phyloP scores from a whole-genome alignment of 2,888 invertebrate genomes.

The Lycaena phlaeas region DNA sequence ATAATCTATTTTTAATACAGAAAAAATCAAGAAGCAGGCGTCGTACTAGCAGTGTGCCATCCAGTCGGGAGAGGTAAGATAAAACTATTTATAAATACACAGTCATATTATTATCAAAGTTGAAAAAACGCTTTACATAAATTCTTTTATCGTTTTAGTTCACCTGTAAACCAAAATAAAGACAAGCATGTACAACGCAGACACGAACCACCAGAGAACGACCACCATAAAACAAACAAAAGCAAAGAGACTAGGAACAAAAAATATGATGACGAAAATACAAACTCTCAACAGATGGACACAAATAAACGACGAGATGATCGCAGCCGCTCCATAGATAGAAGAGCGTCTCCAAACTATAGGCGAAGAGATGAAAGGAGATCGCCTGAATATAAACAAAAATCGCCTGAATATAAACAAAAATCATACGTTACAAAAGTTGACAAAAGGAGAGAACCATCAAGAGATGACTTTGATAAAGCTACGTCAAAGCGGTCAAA shows the following conservation, averaged over 20 bases:
- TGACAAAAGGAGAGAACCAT: slow-evolving; percentile 38
- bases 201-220: slow-evolving; percentile 40
- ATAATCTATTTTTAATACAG: slow-evolving; percentile 40
- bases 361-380: slow-evolving; percentile 19
- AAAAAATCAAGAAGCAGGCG: slow-evolving; percentile 60
- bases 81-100: neutral
- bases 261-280: slow-evolving; percentile 42
- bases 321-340: slow-evolving; percentile 33
- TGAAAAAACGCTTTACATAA: too few species aligned
- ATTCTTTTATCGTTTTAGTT: slow-evolving; percentile 34
- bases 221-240: slow-evolving; percentile 46
- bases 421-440: slow-evolving; percentile 49
- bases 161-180: slow-evolving; percentile 47
- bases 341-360: slow-evolving; percentile 38
- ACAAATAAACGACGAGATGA: slow-evolving; percentile 35
- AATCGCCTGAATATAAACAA: slow-evolving; percentile 31
- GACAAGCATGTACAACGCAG: slow-evolving; percentile 44
- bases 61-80: slow-evolving; percentile 49
- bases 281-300: slow-evolving; percentile 29
- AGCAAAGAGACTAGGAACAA: slow-evolving; percentile 57
- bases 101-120: too few species aligned
- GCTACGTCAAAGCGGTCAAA: slow-evolving; percentile 34
- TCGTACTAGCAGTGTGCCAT: slow-evolving; percentile 47
- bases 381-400: slow-evolving; percentile 26
- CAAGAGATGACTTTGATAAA: slow-evolving; percentile 32